Conservation (phyloP, 2,888 invertebrate species). For the Drosophila cognata region DNA sequence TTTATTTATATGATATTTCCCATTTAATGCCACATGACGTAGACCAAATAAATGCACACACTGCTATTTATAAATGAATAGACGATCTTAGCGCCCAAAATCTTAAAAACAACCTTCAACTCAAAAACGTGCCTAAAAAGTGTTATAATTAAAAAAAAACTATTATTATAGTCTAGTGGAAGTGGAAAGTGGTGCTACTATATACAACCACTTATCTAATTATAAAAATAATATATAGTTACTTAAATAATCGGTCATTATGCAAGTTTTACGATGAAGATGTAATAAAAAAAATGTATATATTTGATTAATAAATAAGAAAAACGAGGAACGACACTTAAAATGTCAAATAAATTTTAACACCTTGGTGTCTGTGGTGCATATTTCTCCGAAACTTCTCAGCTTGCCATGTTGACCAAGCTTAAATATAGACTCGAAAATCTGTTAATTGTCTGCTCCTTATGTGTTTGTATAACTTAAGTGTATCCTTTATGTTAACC, state of each 20-base stretch:
- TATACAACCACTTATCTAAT: too few species aligned
- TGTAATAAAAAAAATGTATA: background rate
- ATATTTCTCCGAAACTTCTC: background rate
- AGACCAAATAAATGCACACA: slow-evolving; percentile 31
- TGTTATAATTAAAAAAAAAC: background rate
- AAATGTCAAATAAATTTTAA: background rate
- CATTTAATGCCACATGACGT: slow-evolving; percentile 26
- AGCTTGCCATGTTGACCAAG: background rate
- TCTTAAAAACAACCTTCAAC: background rate
- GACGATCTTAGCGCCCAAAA: slow-evolving; percentile 2
- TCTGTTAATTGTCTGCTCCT: background rate
- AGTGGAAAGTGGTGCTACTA: background rate
- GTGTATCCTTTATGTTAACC: background rate
- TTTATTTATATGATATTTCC: slow-evolving; percentile 1
- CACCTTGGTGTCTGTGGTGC: background rate
- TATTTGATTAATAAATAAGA: background rate
- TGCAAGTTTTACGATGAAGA: background rate
- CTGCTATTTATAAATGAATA: slow-evolving; percentile 19
- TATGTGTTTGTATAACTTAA: background rate
- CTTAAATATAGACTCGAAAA: background rate
- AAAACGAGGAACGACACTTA: background rate
- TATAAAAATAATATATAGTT: too few species aligned
- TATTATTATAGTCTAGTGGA: too few species aligned
- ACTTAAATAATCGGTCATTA: background rate
- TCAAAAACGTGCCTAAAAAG: background rate